These are phyloP conservation scores for Lucinisca nassula DNA, from an alignment of 2,888 invertebrate species.

Conservation along the genomic window DNA sequence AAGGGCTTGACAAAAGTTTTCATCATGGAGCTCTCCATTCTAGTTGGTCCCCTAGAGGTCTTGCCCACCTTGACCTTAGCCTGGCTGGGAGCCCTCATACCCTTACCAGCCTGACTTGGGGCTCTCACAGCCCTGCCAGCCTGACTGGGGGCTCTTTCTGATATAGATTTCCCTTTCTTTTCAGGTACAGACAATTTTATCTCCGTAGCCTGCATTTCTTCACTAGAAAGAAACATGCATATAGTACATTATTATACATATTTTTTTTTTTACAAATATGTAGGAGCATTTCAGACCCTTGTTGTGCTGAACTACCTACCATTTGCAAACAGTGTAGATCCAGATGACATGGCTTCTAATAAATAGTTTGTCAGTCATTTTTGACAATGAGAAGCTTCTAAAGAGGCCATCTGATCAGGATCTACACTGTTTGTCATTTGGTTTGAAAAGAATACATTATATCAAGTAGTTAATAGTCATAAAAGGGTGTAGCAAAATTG, in stretches of 20 bases:
- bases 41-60: not conserved
- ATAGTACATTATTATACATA: not conserved
- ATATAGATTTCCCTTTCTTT: not conserved
- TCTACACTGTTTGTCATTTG: too few relatives aligned
- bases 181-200: not conserved
- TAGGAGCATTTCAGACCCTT: too few relatives aligned
- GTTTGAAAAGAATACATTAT: too few relatives aligned
- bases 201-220: not conserved
- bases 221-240: not conserved
- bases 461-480: too few relatives aligned
- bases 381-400: too few relatives aligned
- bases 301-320: too few relatives aligned
- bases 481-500: too few relatives aligned
- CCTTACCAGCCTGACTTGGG: not conserved
- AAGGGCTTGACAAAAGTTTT: not conserved
- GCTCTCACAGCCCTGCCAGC: not conserved
- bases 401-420: too few relatives aligned
- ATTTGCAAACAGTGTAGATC: too few relatives aligned
- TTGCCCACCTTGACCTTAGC: too few relatives aligned
- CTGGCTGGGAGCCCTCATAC: not conserved
- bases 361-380: too few relatives aligned
- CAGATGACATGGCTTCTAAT: too few relatives aligned
- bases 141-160: not conserved
- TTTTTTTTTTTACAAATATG: not conserved
- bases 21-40: not conserved